Base-by-base conservation (phyloP, 2,113 vertebrate genomes). In the Spermophilus dauricus region DNA sequence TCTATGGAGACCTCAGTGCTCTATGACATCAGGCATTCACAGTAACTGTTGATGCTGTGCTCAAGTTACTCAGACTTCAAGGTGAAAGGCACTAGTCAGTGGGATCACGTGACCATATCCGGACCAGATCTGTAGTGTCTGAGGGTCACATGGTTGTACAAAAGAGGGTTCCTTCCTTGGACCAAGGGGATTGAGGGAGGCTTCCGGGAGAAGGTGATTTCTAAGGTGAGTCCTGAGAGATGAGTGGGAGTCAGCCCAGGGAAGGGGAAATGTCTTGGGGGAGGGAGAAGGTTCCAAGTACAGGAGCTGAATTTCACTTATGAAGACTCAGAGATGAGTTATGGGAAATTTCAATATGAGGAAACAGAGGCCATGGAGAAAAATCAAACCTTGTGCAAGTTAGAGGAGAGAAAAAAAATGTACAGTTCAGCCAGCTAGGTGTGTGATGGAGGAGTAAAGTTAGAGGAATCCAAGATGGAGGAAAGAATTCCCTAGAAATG, bases 31-130 rank as follows among this genome's bases (percentile, higher is more conserved):
- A 34, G 48, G 58, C 18, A 7, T 34, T n/a, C 28, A 11, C 45
- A 9, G 5, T 14, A 26, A n/a, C 16, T 1, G 0, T 10, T 0
- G 45, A 0, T 22, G n/a, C 51, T 45, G 24, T 9, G 18, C 18
- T 83, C 3, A 1, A 0, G 7, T 58, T 32, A 10, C 39, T 48
- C n/a, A 13, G 14, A n/a, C 20, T 39, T 1, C 2, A 0, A 42
- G 42, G 61, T 18, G 14, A 67, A 14, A 48, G 42, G 48, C 30
- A 5, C 12, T n/a, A 2, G 48, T 24, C 53, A 17, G 45, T 2
- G 4, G 53, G 65, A 3, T 17, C 11, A 30, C 2, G 11, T n/a
- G 77, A 14, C 34, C 24, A n/a, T 39, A 7, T 12, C 20, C 0
- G 8, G 9, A 24, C 63, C 26, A 20, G 18, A 2, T 2, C 53